Conservation (phyloP, 2,888 invertebrate genomes). For the Microdon myrmicae region DNA sequence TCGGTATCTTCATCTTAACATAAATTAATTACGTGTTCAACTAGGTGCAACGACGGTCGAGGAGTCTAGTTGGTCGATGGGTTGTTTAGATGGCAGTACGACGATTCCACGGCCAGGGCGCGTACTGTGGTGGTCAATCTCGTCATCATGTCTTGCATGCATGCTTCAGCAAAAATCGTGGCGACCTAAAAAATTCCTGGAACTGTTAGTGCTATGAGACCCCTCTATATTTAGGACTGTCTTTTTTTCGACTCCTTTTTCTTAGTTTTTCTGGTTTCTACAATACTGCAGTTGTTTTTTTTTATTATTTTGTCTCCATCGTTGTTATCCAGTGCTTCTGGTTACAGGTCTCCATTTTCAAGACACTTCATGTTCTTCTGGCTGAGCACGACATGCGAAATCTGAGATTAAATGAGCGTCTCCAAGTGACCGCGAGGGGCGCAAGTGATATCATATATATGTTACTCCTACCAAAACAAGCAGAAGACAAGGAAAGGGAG, state of each 20-base stretch:
- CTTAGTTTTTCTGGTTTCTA: background rate
- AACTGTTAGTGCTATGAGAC: slow-evolving; percentile 37
- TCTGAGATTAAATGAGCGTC: slow-evolving; percentile 43
- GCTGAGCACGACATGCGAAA: slow-evolving; percentile 51
- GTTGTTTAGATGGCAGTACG: background rate
- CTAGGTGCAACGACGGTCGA: slow-evolving; percentile 28
- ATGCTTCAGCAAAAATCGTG: slow-evolving; percentile 33
- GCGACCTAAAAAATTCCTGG: slow-evolving; percentile 39
- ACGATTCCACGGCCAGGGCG: background rate
- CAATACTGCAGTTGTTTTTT: background rate
- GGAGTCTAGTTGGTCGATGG: slow-evolving; percentile 11
- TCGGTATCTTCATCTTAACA: slow-evolving; percentile 26
- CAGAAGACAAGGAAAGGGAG: slow-evolving; percentile 1
- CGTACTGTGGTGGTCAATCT: slow-evolving; percentile 15
- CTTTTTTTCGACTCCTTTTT: slow-evolving; percentile 1
- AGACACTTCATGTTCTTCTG: slow-evolving; percentile 43
- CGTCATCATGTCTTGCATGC: slow-evolving; percentile 12
- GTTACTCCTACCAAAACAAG: slow-evolving; percentile 3
- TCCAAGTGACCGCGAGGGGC: slow-evolving; percentile 12
- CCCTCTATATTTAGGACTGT: slow-evolving; percentile 17
- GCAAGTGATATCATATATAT: slow-evolving; percentile 18
- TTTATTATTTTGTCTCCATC: slow-evolving; percentile 2
- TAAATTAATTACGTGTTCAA: slow-evolving; percentile 46
- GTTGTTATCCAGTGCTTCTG: too few relatives aligned
- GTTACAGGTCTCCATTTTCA: slow-evolving; percentile 44